Conservation (phyloP, 2,797 vertebrate species). For the Cygnus olor region DNA sequence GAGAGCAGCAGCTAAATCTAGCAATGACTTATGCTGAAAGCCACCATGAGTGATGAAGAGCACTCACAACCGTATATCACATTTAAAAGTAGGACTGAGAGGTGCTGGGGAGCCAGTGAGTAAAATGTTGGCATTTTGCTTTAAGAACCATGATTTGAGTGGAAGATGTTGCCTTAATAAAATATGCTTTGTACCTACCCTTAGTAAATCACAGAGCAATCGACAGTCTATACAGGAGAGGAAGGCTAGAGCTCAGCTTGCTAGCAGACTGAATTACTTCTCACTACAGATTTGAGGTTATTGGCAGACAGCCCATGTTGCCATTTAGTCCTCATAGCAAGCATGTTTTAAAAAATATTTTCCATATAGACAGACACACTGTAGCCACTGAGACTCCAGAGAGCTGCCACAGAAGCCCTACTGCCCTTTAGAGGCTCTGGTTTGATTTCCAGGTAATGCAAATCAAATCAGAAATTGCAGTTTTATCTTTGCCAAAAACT, state of each 20-base stretch:
- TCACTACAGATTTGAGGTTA: conserved; percentile 62
- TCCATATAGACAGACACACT: conserved; percentile 30
- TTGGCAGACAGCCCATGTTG: conserved; percentile 51
- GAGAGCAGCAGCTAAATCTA: conserved; percentile 20
- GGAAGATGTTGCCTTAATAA: conserved; percentile 52
- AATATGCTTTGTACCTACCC: conserved; percentile 21
- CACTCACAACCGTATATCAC: background rate
- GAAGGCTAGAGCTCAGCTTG: conserved; percentile 19
- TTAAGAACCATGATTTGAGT: conserved; percentile 4
- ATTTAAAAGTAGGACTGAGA: conserved; percentile 44
- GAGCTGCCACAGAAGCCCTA: background rate
- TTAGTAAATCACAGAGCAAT: conserved; percentile 48
- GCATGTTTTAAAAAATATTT: conserved; percentile 51
- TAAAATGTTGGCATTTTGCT: conserved; percentile 37
- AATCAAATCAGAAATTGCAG: conserved; percentile 30
- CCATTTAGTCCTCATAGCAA: conserved; percentile 63
- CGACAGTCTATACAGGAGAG: conserved; percentile 8
- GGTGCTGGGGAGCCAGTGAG: background rate
- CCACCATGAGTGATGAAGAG: background rate
- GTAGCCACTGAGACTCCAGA: conserved; percentile 50
- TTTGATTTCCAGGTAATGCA: conserved; percentile 40
- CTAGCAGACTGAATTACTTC: conserved; percentile 52
- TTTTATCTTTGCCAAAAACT: background rate
- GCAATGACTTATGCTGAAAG: conserved; percentile 4
- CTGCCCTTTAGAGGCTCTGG: background rate